Evolutionary conservation across 2,797 vertebrate genomes (phyloP).

Genomic region (Cryptoprocta ferox): DNA sequence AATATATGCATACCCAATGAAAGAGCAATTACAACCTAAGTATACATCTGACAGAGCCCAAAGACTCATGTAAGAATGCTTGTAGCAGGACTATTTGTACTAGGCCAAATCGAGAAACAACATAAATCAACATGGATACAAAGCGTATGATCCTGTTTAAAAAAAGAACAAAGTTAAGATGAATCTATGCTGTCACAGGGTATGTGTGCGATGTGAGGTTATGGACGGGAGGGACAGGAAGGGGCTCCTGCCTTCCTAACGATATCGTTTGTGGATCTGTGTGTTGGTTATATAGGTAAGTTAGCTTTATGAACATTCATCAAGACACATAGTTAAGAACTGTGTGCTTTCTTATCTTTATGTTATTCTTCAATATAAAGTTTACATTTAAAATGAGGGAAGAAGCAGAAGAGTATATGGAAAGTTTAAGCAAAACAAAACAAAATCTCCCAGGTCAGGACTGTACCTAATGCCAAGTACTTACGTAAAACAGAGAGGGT

Average conservation of each 20-base stretch:
- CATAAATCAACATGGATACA: neutral
- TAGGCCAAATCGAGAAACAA: neutral
- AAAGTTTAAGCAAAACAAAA: slow-evolving; percentile 47
- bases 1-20: neutral
- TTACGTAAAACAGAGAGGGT: neutral
- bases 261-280: neutral
- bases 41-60: neutral
- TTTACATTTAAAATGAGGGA: neutral
- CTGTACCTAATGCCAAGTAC: neutral
- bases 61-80: neutral
- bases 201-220: neutral
- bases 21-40: neutral
- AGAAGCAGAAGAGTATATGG: neutral
- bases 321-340: neutral
- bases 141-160: neutral
- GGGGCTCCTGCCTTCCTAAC: neutral
- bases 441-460: neutral
- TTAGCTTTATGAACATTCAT: neutral
- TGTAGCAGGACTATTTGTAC: neutral
- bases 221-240: neutral
- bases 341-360: neutral
- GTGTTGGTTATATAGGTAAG: neutral
- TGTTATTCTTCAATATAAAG: neutral
- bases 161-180: neutral
- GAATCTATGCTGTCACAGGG: neutral